phyloP scores from a whole-genome alignment of 2,113 vertebrate genomes.

The Elanoides forficatus region DNA sequence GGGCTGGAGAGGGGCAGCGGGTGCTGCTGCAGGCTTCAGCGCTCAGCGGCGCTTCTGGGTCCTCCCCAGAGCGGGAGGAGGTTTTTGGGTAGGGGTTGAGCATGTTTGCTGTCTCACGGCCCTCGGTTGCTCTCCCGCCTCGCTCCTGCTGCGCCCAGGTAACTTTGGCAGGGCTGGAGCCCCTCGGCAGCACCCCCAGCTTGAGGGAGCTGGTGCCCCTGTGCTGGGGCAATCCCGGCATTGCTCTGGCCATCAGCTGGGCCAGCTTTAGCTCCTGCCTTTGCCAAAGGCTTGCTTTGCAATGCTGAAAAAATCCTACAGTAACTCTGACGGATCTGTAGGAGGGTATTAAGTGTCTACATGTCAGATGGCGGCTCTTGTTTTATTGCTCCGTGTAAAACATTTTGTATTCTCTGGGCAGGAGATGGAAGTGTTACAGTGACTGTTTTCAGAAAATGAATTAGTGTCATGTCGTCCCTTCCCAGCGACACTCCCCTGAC shows the following conservation, averaged over 20 bases:
- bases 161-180: background rate
- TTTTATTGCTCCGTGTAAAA: background rate
- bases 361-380: background rate
- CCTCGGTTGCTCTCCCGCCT: fast-evolving
- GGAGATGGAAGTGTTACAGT: background rate
- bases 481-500: fast-evolving
- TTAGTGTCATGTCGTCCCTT: background rate
- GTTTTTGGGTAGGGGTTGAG: background rate
- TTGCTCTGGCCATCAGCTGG: background rate
- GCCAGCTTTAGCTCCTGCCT: background rate
- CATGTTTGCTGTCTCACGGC: background rate
- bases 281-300: background rate
- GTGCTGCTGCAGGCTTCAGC: background rate
- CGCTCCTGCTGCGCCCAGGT: background rate
- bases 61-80: background rate
- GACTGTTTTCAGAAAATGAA: background rate
- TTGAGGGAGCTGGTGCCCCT: background rate
- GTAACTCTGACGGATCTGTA: background rate
- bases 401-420: background rate
- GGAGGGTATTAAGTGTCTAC: background rate
- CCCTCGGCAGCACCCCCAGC: fast-evolving
- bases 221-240: background rate
- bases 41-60: background rate
- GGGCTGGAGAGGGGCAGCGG: background rate
- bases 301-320: background rate